These are phyloP conservation scores for Xylota segnis DNA, from an alignment of 2,888 invertebrate genomes.

Conservation along the genomic window DNA sequence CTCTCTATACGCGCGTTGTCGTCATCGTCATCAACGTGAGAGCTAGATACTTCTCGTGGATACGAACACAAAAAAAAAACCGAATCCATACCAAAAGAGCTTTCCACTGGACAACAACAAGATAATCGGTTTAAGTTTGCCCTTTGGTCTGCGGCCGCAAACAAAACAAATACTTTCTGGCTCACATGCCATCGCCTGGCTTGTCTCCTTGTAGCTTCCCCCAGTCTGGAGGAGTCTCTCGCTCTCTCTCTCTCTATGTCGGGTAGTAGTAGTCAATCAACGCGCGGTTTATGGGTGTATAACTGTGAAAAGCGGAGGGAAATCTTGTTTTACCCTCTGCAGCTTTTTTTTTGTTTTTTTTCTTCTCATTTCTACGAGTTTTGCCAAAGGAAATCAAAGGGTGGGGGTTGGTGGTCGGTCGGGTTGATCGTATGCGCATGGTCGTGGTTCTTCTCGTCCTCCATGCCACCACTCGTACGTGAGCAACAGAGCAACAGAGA, in stretches of 20 bases:
- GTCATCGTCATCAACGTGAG: constrained; percentile 77
- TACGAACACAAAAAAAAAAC: constrained; percentile 16
- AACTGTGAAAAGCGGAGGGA: constrained; percentile 68
- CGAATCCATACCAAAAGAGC: constrained; percentile 58
- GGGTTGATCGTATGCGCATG: constrained; percentile 54
- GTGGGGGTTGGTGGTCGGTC: neutral
- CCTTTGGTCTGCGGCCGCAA: constrained; percentile 73
- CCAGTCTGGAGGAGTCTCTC: neutral
- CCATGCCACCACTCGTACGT: constrained; percentile 30
- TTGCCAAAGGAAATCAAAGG: constrained; percentile 51
- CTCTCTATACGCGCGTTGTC: constrained; percentile 51
- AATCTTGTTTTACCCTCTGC: constrained; percentile 30
- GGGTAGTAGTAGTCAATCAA: constrained; percentile 71
- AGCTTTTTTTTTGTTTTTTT: constrained; percentile 28
- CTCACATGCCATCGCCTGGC: constrained; percentile 62
- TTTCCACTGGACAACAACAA: constrained; percentile 73
- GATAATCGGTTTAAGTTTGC: constrained; percentile 76
- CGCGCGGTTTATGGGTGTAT: constrained; percentile 70
- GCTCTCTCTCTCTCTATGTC: too few species aligned
- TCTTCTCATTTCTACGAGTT: constrained; percentile 51
- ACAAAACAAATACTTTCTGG: constrained; percentile 76
- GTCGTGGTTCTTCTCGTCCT: neutral
- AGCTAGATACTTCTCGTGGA: constrained; percentile 45
- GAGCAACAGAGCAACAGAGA: constrained; percentile 43
- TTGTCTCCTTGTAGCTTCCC: neutral